Evolutionary conservation across 1,140 invertebrate genomes (phyloP).

Genomic region (Tenebrio molitor): DNA sequence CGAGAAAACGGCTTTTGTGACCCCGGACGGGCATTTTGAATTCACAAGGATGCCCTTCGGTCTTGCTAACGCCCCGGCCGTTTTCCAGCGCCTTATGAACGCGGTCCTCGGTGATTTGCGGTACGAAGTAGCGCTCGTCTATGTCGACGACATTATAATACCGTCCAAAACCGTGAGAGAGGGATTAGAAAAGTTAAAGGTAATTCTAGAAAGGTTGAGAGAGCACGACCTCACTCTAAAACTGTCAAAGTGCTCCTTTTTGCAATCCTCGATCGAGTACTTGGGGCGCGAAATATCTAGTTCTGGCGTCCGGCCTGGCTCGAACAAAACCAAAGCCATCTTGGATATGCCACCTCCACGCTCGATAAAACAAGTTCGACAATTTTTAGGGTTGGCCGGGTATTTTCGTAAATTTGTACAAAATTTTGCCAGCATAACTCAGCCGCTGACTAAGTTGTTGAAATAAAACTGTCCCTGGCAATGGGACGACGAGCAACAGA

Average conservation of each 20-base stretch:
- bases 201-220: slow-evolving; percentile 49
- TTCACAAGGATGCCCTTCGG: slow-evolving; percentile 57
- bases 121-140: slow-evolving; percentile 54
- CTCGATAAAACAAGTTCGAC: slow-evolving; percentile 59
- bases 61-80: slow-evolving; percentile 57
- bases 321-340: slow-evolving; percentile 58
- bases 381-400: slow-evolving; percentile 57
- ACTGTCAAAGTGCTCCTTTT: slow-evolving; percentile 60
- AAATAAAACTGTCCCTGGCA: slow-evolving; percentile 58
- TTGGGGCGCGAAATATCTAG: slow-evolving; percentile 56
- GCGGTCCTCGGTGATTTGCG: slow-evolving; percentile 56
- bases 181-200: slow-evolving; percentile 49
- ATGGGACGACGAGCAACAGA: slow-evolving; percentile 56
- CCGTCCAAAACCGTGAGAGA: slow-evolving; percentile 46
- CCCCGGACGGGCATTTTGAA: slow-evolving; percentile 57
- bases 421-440: slow-evolving; percentile 59
- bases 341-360: slow-evolving; percentile 55
- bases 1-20: slow-evolving; percentile 58
- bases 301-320: slow-evolving; percentile 50
- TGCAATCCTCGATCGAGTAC: slow-evolving; percentile 56
- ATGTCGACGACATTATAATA: slow-evolving; percentile 59
- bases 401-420: slow-evolving; percentile 62
- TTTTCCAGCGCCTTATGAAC: slow-evolving; percentile 65
- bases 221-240: slow-evolving; percentile 48
- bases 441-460: slow-evolving; percentile 58